Evolutionary conservation across 2,113 vertebrate genomes (phyloP).

Genomic region (Scomber scombrus): DNA sequence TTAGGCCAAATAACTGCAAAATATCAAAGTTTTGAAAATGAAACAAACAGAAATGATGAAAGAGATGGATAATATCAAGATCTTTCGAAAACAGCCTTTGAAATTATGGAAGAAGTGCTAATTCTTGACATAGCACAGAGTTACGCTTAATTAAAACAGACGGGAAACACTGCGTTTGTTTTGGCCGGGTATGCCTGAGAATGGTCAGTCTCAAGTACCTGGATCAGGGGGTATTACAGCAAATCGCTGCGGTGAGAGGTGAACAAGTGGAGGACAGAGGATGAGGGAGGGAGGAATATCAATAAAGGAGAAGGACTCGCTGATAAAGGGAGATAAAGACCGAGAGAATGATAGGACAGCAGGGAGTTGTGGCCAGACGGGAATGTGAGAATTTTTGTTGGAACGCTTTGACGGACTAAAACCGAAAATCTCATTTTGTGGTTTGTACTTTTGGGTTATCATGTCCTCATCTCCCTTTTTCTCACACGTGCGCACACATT

Average conservation of each 20-base stretch:
- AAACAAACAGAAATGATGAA: slow-evolving; percentile 9
- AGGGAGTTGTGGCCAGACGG: slow-evolving; percentile 49
- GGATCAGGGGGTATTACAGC: slow-evolving; percentile 33
- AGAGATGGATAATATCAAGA: slow-evolving; percentile 24
- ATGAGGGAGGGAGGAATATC: slow-evolving; percentile 40
- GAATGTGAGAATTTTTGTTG: slow-evolving; percentile 58
- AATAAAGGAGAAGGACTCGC: slow-evolving; percentile 32
- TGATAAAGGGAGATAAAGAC: slow-evolving; percentile 63
- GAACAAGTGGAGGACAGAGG: slow-evolving; percentile 27
- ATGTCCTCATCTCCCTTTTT: slow-evolving; percentile 64
- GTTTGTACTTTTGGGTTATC: slow-evolving; percentile 70
- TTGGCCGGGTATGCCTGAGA: slow-evolving; percentile 62
- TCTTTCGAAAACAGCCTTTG: slow-evolving; percentile 60
- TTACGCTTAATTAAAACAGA: slow-evolving; percentile 59
- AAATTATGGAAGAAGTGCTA: slow-evolving; percentile 45
- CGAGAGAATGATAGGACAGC: slow-evolving; percentile 34
- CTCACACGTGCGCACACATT: slow-evolving; percentile 40
- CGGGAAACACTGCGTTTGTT: slow-evolving; percentile 73
- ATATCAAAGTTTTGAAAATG: slow-evolving; percentile 6
- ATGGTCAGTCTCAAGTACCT: slow-evolving; percentile 57
- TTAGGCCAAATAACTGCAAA: neutral
- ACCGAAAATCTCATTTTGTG: slow-evolving; percentile 57
- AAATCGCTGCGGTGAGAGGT: slow-evolving; percentile 9
- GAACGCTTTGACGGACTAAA: slow-evolving; percentile 50
- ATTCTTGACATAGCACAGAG: slow-evolving; percentile 59